Conservation (phyloP, 1,140 invertebrate species). For the Lycorma delicatula region DNA sequence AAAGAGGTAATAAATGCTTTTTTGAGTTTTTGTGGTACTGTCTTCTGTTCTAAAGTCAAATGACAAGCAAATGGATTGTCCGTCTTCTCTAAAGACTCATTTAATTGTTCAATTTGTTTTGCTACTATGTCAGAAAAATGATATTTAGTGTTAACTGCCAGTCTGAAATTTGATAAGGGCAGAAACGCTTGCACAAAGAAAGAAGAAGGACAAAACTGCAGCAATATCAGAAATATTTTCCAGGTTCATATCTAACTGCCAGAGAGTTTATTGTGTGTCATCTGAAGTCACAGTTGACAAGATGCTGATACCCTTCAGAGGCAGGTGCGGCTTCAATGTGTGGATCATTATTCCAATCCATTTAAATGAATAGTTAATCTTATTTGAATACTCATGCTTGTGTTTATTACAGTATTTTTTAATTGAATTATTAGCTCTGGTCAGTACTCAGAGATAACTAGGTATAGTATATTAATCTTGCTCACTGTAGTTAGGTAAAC, state of each 20-base stretch:
- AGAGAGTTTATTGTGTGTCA: not conserved
- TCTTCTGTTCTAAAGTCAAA: not conserved
- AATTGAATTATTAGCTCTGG: no score
- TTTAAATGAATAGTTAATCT: no score
- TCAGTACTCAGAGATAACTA: no score
- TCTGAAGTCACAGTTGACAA: not conserved
- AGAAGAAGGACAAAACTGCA: not conserved
- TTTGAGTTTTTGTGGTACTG: not conserved
- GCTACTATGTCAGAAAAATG: not conserved
- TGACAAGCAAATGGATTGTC: not conserved
- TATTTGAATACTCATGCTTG: no score
- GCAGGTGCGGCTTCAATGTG: slow-evolving; percentile 35
- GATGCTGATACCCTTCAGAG: slow-evolving; percentile 28
- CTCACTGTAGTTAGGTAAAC: no score
- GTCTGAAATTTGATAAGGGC: slow-evolving; percentile 1
- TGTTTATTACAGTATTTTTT: no score
- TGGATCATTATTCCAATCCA: slow-evolving; percentile 41
- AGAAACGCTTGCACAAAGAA: slow-evolving; percentile 2
- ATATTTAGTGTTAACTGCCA: not conserved
- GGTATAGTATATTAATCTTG: no score
- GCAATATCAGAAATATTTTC: not conserved
- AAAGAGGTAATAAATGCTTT: not conserved
- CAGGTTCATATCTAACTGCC: not conserved
- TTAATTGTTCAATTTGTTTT: not conserved
- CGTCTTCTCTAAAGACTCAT: not conserved